phyloP scores from a whole-genome alignment of 2,888 invertebrate species.

The Caenorhabditis sp. region DNA sequence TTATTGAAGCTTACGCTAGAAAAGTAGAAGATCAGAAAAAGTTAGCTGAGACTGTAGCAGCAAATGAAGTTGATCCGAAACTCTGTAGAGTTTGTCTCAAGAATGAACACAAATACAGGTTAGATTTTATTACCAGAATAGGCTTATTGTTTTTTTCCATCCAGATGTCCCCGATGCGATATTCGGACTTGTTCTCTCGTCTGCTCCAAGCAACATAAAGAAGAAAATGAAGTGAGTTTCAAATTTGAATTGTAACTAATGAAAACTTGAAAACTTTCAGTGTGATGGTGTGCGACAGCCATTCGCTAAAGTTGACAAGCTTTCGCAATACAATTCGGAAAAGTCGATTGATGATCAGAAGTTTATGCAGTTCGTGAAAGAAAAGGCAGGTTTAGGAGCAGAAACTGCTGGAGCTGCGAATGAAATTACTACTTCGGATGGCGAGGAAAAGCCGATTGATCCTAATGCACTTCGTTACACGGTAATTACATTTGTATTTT shows the following conservation, averaged over 20 bases:
- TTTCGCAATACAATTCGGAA: conserved; percentile 67
- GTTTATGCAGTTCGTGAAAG: conserved; percentile 64
- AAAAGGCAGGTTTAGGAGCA: conserved; percentile 55
- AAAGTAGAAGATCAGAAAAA: conserved; percentile 43
- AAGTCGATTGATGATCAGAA: conserved; percentile 73
- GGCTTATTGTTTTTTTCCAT: not conserved
- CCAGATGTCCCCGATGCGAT: conserved; percentile 78
- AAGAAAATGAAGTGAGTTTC: conserved; percentile 64
- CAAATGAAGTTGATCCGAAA: conserved; percentile 50
- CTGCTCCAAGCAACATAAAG: conserved; percentile 78
- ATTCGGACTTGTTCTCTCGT: conserved; percentile 75
- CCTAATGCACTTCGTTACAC: conserved; percentile 45
- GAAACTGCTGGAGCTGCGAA: conserved; percentile 1
- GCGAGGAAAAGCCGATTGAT: conserved; percentile 34
- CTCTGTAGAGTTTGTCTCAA: conserved; percentile 69
- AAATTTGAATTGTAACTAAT: not conserved
- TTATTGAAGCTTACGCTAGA: conserved; percentile 48
- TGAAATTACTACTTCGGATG: conserved; percentile 25
- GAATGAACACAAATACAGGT: conserved; percentile 68
- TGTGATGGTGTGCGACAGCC: conserved; percentile 76
- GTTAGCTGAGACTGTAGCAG: not conserved
- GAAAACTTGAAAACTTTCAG: conserved; percentile 64
- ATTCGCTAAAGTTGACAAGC: conserved; percentile 65
- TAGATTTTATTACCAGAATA: not conserved
- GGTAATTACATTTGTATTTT: too few species aligned